These are phyloP conservation scores for Haliclona indistincta DNA, from an alignment of 37 sponge, comb jelly and placozoan species.

Conservation along the genomic window DNA sequence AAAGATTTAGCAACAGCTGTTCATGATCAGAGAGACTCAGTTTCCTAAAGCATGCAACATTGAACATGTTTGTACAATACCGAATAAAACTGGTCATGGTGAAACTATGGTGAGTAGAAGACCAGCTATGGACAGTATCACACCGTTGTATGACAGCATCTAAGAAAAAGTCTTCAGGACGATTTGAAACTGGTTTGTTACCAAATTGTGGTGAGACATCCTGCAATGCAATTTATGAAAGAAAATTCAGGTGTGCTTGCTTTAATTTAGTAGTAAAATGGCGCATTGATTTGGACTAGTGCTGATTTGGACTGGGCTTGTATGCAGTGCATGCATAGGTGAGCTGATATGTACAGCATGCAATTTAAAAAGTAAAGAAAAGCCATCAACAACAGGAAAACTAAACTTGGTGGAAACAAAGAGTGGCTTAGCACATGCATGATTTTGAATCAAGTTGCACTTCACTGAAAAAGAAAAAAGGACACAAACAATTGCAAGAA, in stretches of 20 bases:
- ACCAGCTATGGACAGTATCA: slow-evolving; percentile 31
- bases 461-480: no score
- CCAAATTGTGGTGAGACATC: slow-evolving; percentile 17
- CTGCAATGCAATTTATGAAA: neutral
- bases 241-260: neutral
- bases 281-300: neutral
- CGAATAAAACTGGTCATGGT: slow-evolving; percentile 62
- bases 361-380: no score
- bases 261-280: neutral
- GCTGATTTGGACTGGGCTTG: no score
- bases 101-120: slow-evolving; percentile 40
- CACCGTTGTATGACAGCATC: slow-evolving; percentile 51
- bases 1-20: slow-evolving; percentile 49
- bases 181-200: neutral
- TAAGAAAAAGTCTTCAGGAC: slow-evolving; percentile 1
- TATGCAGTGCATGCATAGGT: no score
- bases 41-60: slow-evolving; percentile 21
- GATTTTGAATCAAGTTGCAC: no score
- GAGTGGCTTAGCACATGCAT: no score
- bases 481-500: no score
- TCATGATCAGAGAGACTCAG: slow-evolving; percentile 33
- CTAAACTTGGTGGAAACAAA: no score
- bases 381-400: no score
- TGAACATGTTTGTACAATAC: neutral
- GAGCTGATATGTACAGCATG: no score